Evolutionary conservation across 2,888 invertebrate genomes (phyloP), one percentile per base, ranked within the genome.

Genomic region (Rhagonycha lutea): DNA sequence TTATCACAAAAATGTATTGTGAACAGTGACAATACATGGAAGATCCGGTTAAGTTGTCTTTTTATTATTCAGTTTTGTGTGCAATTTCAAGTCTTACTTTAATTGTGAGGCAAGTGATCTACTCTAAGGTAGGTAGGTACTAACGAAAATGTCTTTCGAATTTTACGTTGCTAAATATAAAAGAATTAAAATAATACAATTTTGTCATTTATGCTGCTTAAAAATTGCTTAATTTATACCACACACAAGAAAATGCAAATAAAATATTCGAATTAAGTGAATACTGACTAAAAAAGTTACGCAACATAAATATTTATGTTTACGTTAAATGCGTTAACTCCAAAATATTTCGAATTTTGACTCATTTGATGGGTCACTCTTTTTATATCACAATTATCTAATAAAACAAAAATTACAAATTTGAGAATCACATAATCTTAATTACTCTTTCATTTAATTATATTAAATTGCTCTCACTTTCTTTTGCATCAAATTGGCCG

Each of bases 381-480:
- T 47, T 47, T 47, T 47, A 32, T 69, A 69, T 69, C 69, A 69
- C 69, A 32, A 69, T 69, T 18, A 68, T 32, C 14, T 26, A 67
- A 11, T n/a, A 10, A 29, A 29, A 29, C 24, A 68, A 29, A 14
- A 28, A 68, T 29, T 29, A 68, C 29, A 68, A 14, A 29, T 68
- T 26, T 14, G 69, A 69, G 23, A 69, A 47, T 74, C 28, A 28
- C 70, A 74, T 70, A 47, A 47, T 47, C 47, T 47, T 47, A 47
- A 47, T 47, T 47, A 47, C 47, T 47, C n/a, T 47, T n/a, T 47
- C 47, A 7, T 47, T 47, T 47, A 47, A n/a, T 24, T 28, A 68
- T 72, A 76, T 79, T 86, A 88, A 80, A 88, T 88, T 32, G 87
- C 87, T 72, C 88, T 84, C 67, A 88, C 87, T 83, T 88, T 88